A percentile compares a stretch with the other conserved stretches of the same genome.
These are phyloP conservation scores for Adoxophyes honmai DNA, from an alignment of 1,140 invertebrate genomes.

Conservation along the genomic window DNA sequence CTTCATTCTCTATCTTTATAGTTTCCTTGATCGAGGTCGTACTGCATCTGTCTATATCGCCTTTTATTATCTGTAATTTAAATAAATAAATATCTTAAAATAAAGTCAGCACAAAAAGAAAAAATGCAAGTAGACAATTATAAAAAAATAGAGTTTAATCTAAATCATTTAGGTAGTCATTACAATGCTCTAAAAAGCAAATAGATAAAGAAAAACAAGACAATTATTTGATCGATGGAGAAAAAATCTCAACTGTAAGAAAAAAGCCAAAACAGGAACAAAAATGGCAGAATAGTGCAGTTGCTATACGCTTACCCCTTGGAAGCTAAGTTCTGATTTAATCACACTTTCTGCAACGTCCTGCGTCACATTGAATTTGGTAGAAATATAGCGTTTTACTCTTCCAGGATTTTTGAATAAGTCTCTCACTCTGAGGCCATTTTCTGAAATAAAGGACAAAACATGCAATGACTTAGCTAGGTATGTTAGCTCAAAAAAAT, in stretches of 20 bases:
- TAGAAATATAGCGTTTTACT: conserved; percentile 60
- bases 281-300: no score
- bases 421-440: conserved; percentile 74
- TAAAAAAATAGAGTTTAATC: conserved; percentile 20
- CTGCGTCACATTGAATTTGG: conserved; percentile 51
- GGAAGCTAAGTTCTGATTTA: conserved; percentile 72
- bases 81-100: neutral
- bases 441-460: conserved; percentile 50
- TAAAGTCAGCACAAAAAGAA: no score
- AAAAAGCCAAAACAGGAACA: no score
- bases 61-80: conserved; percentile 46
- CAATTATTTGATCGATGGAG: no score
- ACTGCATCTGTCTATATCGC: conserved; percentile 44
- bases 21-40: conserved; percentile 34
- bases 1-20: conserved; percentile 36
- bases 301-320: conserved; percentile 66
- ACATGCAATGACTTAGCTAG: neutral
- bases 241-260: no score
- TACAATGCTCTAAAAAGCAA: no score
- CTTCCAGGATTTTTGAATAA: conserved; percentile 73
- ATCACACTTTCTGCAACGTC: conserved; percentile 67
- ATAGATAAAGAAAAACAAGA: no score
- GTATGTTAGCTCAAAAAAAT: neutral
- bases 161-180: neutral
- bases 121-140: no score